These are phyloP conservation scores for Dendrolimus pini DNA, from an alignment of 2,888 invertebrate genomes.

Conservation along the genomic window DNA sequence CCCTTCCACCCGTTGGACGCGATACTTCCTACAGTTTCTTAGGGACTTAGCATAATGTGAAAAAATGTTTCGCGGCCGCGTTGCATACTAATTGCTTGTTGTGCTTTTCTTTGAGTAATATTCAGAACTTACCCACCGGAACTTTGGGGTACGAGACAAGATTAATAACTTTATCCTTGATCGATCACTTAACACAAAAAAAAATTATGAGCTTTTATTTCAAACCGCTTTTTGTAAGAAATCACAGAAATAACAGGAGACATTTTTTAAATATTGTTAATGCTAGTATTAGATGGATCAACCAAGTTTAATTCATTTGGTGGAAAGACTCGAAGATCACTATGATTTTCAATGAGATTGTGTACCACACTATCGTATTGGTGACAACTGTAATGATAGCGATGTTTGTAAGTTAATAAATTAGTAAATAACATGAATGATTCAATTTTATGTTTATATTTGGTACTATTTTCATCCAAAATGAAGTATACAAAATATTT, in stretches of 20 bases:
- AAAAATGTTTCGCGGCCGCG: conserved; percentile 67
- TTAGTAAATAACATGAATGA: too few species aligned
- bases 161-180: conserved; percentile 67
- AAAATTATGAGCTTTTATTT: conserved; percentile 49
- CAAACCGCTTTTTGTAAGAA: conserved; percentile 28
- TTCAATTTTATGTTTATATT: too few species aligned
- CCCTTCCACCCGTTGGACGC: conserved; percentile 35
- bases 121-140: conserved; percentile 52
- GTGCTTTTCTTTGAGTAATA: conserved; percentile 55
- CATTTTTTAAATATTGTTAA: too few species aligned
- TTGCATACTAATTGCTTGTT: conserved; percentile 75
- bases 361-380: too few species aligned
- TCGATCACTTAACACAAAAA: conserved; percentile 61
- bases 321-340: too few species aligned
- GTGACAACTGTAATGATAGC: too few species aligned
- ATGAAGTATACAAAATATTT: too few species aligned
- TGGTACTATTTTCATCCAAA: too few species aligned
- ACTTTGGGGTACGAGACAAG: conserved; percentile 55
- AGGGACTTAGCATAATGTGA: conserved; percentile 71
- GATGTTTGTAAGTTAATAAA: too few species aligned
- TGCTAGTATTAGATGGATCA: too few species aligned
- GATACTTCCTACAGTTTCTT: conserved; percentile 58
- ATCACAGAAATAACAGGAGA: background rate
- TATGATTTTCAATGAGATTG: too few species aligned
- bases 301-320: too few species aligned